phyloP scores from a whole-genome alignment of 2,113 vertebrate species.

The Oxyruncus cristatus region DNA sequence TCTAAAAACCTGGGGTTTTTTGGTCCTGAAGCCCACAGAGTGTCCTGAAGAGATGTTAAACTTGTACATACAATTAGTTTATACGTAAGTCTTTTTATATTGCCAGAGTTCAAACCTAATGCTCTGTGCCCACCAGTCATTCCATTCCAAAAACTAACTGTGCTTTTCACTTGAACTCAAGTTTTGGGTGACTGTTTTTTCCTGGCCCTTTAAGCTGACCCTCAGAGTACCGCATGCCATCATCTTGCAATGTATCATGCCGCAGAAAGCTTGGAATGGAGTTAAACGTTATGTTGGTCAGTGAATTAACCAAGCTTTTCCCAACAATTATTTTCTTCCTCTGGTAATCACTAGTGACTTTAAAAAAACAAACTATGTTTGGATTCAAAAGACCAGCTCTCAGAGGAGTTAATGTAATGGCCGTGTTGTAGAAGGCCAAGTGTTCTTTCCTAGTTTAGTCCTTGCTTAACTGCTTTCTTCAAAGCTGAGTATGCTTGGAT shows the following conservation, averaged over 20 bases:
- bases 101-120: neutral
- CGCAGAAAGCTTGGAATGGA: slow-evolving; percentile 5
- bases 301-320: slow-evolving; percentile 52
- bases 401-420: slow-evolving; percentile 61
- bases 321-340: slow-evolving; percentile 44
- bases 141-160: neutral
- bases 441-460: slow-evolving; percentile 55
- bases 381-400: slow-evolving; percentile 64
- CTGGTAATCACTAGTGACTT: slow-evolving; percentile 41
- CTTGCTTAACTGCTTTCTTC: slow-evolving; percentile 55
- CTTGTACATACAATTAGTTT: neutral
- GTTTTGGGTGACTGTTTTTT: slow-evolving; percentile 4
- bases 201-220: neutral
- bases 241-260: neutral
- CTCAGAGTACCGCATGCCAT: neutral
- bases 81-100: neutral
- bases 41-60: neutral
- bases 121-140: neutral
- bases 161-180: slow-evolving; percentile 7
- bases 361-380: slow-evolving; percentile 48
- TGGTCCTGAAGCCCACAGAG: neutral
- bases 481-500: slow-evolving; percentile 2
- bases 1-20: neutral
- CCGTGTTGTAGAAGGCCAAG: slow-evolving; percentile 17
- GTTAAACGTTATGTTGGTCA: slow-evolving; percentile 17